Evolutionary conservation across 1,140 invertebrate genomes (phyloP), one percentile per base, ranked within the genome.

Genomic region (Meloidogyne floridensis): DNA sequence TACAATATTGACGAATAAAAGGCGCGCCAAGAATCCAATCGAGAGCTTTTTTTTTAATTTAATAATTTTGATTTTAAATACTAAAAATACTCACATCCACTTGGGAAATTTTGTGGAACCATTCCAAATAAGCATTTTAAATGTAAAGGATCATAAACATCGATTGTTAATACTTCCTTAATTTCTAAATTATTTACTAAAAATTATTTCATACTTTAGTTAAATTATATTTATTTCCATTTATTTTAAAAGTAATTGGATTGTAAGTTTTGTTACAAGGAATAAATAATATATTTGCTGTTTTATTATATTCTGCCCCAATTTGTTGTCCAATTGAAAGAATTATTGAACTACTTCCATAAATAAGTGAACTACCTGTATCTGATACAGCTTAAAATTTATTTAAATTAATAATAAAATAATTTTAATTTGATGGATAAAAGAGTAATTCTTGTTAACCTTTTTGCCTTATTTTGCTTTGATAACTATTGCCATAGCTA

Each of bases 1-100:
- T 15, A 59, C 86, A 87, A 81, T 86, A 87, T 77, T 81, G 75
- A 47, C 86, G 81, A 73, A 87, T 87, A 71, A 86, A 87, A 65
- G 86, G 83, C 79, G 88, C 86, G 18, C 86, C 86, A 42, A 87
- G 81, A 65, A 87, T 86, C 85, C 85, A 86, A 10, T 20, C 32
- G 18, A 72, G 59, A 13, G 15, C 75, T 77, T 54, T 54, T 10
- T 54, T 11, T 54, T 20, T 53, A 54, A 59, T 15, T 32, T 15
- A 59, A 65, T 65, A 65, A 2, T n/a, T n/a, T 65, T 65, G 4
- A 13, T 15, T 59, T 15, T 15, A 59, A 15, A 15, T 3, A 59
- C 2, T 15, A 59, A 59, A n/a, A 65, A 65, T 1, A 65, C n/a
- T n/a, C 7, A 65, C 59, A 18, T 13, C 18, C n/a, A 20, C 51